Evolutionary conservation across 2,888 invertebrate species (phyloP), one percentile per base, ranked within the genome.

Genomic region (Drosophila testacea): DNA sequence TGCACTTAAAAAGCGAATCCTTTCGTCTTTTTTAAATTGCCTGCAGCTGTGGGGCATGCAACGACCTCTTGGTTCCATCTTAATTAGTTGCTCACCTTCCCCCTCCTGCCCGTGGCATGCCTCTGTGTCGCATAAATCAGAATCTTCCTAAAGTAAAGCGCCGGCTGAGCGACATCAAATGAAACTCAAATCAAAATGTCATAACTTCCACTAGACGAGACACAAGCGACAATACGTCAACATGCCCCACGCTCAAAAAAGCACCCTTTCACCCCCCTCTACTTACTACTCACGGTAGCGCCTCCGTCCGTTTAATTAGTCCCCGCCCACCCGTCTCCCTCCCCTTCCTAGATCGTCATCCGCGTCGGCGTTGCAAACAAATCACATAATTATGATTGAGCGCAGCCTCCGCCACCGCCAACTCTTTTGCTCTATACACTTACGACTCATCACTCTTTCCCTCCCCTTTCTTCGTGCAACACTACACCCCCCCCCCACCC

Each of bases 361-460:
- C 28, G 47, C 70, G 65, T 69, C 66, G 73, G 69, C 79, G 83
- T 77, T 79, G 84, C 89, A 87, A 89, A 91, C 91, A 91, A 90
- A 90, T 90, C 91, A 90, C 88, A 85, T 90, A 91, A 91, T 91
- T 91, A 90, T 91, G 91, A 91, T 91, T 90, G 90, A 91, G 90
- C 77, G 84, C 82, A 83, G 81, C 69, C 80, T 66, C 63, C 79
- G 69, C 52, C 61, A 27, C 13, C 47, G 27, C 38, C 61, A 52
- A 30, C 70, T 63, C 62, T 63, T 63, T 63, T 55, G 57, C 57
- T 56, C 56, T 10, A 11, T 32, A 63, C 56, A 48, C 61, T 62
- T 54, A 54, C 32, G 47, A 47, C 57, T 50, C 64, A 57, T 56
- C 64, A 57, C 59, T 50, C 48, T 57, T 57, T 64, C 22, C n/a